phyloP scores from a whole-genome alignment of 2,888 invertebrate genomes.

The Orthosia cruda region DNA sequence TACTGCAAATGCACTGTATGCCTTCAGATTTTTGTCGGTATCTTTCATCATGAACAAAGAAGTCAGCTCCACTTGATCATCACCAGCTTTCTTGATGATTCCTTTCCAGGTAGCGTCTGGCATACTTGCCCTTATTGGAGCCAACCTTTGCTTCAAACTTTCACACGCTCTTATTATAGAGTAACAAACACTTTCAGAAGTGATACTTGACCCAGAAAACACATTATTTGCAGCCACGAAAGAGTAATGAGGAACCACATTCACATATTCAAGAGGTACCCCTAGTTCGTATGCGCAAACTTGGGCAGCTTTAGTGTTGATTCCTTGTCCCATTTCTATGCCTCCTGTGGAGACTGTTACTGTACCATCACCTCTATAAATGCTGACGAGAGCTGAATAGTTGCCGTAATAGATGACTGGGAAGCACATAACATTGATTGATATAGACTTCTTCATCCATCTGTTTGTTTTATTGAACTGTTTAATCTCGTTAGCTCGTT shows the following conservation, averaged over 20 bases:
- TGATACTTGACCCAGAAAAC: slow-evolving; percentile 93
- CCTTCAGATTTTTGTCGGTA: slow-evolving; percentile 87
- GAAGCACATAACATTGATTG: slow-evolving; percentile 93
- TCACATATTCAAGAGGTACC: slow-evolving; percentile 92
- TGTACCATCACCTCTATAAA: slow-evolving; percentile 94
- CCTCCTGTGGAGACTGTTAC: slow-evolving; percentile 94
- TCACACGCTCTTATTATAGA: slow-evolving; percentile 92
- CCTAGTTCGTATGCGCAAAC: slow-evolving; percentile 94
- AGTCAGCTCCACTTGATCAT: slow-evolving; percentile 91
- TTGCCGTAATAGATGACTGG: slow-evolving; percentile 91
- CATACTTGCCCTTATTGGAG: slow-evolving; percentile 88
- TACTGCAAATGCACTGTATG: slow-evolving; percentile 92
- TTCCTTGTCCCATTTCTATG: slow-evolving; percentile 95
- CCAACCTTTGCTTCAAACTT: slow-evolving; percentile 90
- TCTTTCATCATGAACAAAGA: slow-evolving; percentile 92
- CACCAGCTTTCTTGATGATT: slow-evolving; percentile 90
- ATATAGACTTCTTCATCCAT: slow-evolving; percentile 95
- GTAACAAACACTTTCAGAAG: slow-evolving; percentile 92
- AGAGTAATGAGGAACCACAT: slow-evolving; percentile 92
- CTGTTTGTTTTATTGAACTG: slow-evolving; percentile 93
- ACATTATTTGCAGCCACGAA: slow-evolving; percentile 92
- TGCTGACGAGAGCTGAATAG: slow-evolving; percentile 92
- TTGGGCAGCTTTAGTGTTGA: slow-evolving; percentile 95
- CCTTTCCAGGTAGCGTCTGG: slow-evolving; percentile 91
- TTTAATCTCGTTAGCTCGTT: slow-evolving; percentile 87